These are phyloP conservation scores for Philereme transversata DNA, from an alignment of 2,888 invertebrate genomes.

Conservation along the genomic window DNA sequence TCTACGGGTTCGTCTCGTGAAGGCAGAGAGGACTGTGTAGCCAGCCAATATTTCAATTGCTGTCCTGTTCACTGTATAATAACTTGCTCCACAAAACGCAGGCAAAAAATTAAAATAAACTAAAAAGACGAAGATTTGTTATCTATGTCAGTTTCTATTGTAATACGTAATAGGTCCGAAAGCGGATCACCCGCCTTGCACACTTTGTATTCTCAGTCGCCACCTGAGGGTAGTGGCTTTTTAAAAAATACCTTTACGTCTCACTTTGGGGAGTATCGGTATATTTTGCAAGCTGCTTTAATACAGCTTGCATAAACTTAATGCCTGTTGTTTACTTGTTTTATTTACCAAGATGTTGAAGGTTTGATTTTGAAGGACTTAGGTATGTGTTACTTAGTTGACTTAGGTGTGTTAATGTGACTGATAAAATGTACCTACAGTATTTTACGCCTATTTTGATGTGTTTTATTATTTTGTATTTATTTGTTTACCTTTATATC, in stretches of 20 bases:
- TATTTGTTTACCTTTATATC: too few relatives aligned
- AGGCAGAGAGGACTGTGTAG: too few relatives aligned
- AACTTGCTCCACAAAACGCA: neutral
- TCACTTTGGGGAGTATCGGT: constrained; percentile 54
- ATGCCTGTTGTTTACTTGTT: constrained; percentile 18
- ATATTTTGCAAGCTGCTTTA: constrained; percentile 38
- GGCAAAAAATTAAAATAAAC: too few relatives aligned
- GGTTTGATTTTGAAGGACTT: neutral
- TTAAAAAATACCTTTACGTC: constrained; percentile 62
- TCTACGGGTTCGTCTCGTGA: too few relatives aligned
- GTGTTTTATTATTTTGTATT: too few relatives aligned
- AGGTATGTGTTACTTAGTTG: too few relatives aligned
- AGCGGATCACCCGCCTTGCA: constrained; percentile 65
- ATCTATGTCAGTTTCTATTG: too few relatives aligned
- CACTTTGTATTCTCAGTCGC: constrained; percentile 78
- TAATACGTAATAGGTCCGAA: constrained; percentile 56
- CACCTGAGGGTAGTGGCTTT: constrained; percentile 73
- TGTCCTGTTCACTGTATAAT: neutral
- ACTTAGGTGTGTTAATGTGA: too few relatives aligned
- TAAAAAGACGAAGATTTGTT: too few relatives aligned
- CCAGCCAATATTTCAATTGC: too few relatives aligned
- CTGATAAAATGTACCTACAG: too few relatives aligned
- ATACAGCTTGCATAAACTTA: constrained; percentile 19
- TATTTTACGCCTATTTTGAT: too few relatives aligned
- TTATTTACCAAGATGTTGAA: constrained; percentile 9